Conservation (phyloP, 2,797 vertebrate genomes). For the Smutsia temminckii region DNA sequence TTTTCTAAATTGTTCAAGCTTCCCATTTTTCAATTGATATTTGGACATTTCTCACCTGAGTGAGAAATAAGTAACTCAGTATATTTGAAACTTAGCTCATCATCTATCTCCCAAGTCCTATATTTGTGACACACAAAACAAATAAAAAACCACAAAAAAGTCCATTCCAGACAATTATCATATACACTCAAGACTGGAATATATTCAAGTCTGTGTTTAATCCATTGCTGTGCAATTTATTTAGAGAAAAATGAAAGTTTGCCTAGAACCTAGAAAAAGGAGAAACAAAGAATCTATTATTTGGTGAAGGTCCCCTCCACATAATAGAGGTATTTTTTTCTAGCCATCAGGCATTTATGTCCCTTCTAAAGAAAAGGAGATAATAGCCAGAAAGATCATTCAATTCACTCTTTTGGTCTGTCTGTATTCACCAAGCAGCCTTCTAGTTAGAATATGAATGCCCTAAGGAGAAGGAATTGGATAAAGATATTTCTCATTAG, state of each 20-base stretch:
- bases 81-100: conserved; percentile 5
- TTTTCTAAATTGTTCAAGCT: conserved; percentile 20
- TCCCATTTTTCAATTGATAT: not conserved
- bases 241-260: conserved; percentile 49
- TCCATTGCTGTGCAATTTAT: not conserved
- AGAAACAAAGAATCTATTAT: conserved; percentile 27
- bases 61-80: not conserved
- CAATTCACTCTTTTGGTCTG: not conserved
- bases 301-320: not conserved
- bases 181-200: not conserved
- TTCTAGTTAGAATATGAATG: conserved; percentile 29
- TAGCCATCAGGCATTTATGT: not conserved
- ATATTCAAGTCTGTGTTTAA: not conserved
- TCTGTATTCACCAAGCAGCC: not conserved
- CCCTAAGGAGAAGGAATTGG: not conserved
- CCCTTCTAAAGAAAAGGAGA: conserved; percentile 31
- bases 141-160: not conserved
- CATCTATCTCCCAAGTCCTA: not conserved
- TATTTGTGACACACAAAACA: conserved; percentile 14
- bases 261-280: not conserved
- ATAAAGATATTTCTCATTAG: conserved; percentile 33
- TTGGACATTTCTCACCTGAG: not conserved
- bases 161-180: not conserved
- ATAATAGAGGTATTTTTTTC: not conserved
- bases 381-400: not conserved